A percentile compares a stretch with the other conserved stretches of the same genome.
These are phyloP conservation scores for Stigmatopora argus DNA, from an alignment of 2,113 vertebrate genomes.

Conservation along the genomic window DNA sequence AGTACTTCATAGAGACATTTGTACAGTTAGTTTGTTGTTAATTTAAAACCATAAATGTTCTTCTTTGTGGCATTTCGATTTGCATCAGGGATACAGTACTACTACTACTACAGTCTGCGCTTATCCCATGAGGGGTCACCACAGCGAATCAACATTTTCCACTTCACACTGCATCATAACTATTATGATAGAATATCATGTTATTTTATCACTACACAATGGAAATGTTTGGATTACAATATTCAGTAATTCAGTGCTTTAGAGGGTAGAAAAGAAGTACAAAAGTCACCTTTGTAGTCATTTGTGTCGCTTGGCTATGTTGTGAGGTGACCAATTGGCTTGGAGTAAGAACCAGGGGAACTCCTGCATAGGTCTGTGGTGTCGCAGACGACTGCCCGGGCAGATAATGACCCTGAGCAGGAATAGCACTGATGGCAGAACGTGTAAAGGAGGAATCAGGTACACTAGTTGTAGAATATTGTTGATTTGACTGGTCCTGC, in stretches of 20 bases:
- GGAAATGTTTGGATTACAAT: background rate
- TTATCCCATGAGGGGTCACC: no score
- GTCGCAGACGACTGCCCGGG: conserved; percentile 13
- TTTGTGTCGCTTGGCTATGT: conserved; percentile 44
- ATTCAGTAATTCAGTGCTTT: no score
- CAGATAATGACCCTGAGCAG: conserved; percentile 37
- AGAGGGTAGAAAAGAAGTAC: background rate
- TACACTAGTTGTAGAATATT: conserved; percentile 34
- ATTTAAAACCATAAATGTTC: no score
- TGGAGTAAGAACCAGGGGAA: conserved; percentile 37
- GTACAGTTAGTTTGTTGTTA: no score
- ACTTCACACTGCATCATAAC: no score
- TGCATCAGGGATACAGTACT: no score
- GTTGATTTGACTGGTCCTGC: conserved; percentile 32
- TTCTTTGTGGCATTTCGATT: no score
- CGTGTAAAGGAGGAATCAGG: conserved; percentile 38
- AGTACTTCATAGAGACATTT: no score
- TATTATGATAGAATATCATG: no score
- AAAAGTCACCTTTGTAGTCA: conserved; percentile 74
- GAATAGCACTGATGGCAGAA: conserved; percentile 14
- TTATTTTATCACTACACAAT: background rate
- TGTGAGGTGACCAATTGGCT: conserved; percentile 42
- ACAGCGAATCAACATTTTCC: no score
- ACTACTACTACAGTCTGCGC: no score
- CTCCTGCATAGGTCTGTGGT: conserved; percentile 37